These are phyloP conservation scores for Sceloporus undulatus DNA, from an alignment of 2,113 vertebrate genomes.

Conservation along the genomic window DNA sequence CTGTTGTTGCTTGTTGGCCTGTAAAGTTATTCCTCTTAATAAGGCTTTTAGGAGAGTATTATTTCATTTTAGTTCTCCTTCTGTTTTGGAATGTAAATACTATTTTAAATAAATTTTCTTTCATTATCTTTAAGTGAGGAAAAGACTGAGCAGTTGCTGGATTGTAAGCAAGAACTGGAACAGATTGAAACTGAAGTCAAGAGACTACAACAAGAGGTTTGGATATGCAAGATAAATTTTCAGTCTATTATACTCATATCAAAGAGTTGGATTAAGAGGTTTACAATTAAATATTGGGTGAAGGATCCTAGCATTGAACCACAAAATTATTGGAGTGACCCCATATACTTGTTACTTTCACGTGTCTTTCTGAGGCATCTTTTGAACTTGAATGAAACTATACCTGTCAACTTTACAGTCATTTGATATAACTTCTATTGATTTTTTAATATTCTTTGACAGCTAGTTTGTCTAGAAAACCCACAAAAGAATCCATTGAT, in stretches of 20 bases:
- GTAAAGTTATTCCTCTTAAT: neutral
- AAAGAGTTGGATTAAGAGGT: slow-evolving; percentile 19
- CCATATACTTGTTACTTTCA: neutral
- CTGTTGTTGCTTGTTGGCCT: neutral
- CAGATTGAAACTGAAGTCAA: slow-evolving; percentile 92
- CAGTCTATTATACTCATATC: neutral
- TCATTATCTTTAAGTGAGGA: slow-evolving; percentile 86
- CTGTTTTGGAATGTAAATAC: neutral
- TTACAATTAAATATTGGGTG: neutral
- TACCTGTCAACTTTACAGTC: neutral
- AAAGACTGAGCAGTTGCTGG: slow-evolving; percentile 96
- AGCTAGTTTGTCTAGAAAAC: neutral
- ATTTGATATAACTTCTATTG: neutral
- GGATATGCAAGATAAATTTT: neutral
- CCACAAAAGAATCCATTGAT: neutral
- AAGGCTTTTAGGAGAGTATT: too few relatives aligned
- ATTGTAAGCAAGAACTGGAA: slow-evolving; percentile 95
- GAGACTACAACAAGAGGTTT: slow-evolving; percentile 94
- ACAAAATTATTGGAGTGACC: neutral
- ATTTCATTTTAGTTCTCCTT: neutral
- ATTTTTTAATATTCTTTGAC: neutral
- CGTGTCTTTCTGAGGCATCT: neutral
- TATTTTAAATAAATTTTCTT: slow-evolving; percentile 20
- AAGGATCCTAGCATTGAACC: slow-evolving; percentile 5
- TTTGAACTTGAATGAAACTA: neutral